Evolutionary conservation across 2,888 invertebrate species (phyloP), one percentile per base, ranked within the genome.

Genomic region (Oegoconia quadripuncta): DNA sequence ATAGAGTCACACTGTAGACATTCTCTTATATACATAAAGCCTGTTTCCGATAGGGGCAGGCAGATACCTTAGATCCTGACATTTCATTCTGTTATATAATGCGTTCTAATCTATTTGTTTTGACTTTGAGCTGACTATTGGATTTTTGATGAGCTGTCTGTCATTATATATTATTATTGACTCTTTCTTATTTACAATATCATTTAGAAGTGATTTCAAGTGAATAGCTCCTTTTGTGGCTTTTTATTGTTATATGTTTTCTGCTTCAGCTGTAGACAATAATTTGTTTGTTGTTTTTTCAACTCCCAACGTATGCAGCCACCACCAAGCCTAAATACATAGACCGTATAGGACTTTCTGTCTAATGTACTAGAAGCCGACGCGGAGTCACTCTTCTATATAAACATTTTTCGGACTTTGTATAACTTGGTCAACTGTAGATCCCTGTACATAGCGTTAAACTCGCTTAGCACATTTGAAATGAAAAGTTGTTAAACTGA

Each of bases 251-350:
- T 44, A 37, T 41, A 52, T 44, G 25, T 50, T 51, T 33, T 53
- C 50, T 5, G 50, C 46, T 37, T 55, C 50, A 9, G 52, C 43
- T 1, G 51, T 42, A 4, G 50, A 48, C 1, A 51, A 35, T 3
- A 52, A 54, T 9, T 55, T 49, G 44, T 50, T 17, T 26, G 31
- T 30, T 56, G 54, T 34, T 56, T 59, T 33, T 38, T 45, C 2
- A 46, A 26, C 14, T 42, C 44, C 50, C 52, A 54, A 4, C 41
- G 41, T 11, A 55, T 39, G 2, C 40, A 25, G 6, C 35, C 33
- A 20, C 42, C 42, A 18, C 15, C 15, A 7, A 42, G 35, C 9
- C 27, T 45, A 22, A 52, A 59, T 28, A 17, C 15, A 29, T 49
- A 55, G 0, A 57, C 52, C 3, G 53, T 43, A 15, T 40, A 52